A percentile compares a stretch with the other conserved stretches of the same genome.
Conservation (phyloP, 2,797 vertebrate genomes). For the Cyclura pinguis region DNA sequence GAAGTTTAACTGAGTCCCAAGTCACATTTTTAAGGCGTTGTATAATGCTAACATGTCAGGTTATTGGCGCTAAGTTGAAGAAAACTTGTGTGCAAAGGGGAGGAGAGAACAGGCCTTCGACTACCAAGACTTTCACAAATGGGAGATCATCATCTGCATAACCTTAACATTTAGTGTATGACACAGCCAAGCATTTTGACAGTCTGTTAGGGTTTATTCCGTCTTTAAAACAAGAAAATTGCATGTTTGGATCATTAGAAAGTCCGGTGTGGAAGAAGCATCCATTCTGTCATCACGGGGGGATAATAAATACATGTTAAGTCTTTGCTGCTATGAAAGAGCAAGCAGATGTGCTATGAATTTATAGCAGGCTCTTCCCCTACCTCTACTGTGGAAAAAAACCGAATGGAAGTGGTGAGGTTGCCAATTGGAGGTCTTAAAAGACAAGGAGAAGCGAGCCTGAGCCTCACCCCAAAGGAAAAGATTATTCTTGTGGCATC, state of each 20-base stretch:
- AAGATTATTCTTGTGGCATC: neutral
- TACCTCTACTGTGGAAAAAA: neutral
- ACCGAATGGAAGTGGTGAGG: rapidly evolving
- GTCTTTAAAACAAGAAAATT: neutral
- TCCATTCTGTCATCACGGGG: neutral
- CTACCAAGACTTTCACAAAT: slow-evolving; percentile 18
- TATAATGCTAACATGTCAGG: slow-evolving; percentile 27
- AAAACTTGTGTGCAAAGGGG: neutral
- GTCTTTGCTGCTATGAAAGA: neutral
- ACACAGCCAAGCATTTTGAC: neutral
- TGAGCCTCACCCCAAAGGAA: neutral
- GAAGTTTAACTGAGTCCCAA: slow-evolving; percentile 34
- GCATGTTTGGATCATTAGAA: slow-evolving; percentile 17
- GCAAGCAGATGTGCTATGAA: neutral
- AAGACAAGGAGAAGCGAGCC: neutral
- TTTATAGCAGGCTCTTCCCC: neutral
- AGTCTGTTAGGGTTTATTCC: neutral
- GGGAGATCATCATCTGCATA: neutral
- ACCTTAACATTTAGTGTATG: rapidly evolving
- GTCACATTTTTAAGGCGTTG: slow-evolving; percentile 12
- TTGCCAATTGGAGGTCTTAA: neutral
- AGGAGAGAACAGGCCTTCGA: slow-evolving; percentile 39
- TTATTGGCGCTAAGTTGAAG: slow-evolving; percentile 34
- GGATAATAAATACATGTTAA: slow-evolving; percentile 6
- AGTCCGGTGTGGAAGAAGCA: slow-evolving; percentile 21